Evolutionary conservation across 2,113 vertebrate species (phyloP).

Genomic region (Sterrhoptilus dennistouni): DNA sequence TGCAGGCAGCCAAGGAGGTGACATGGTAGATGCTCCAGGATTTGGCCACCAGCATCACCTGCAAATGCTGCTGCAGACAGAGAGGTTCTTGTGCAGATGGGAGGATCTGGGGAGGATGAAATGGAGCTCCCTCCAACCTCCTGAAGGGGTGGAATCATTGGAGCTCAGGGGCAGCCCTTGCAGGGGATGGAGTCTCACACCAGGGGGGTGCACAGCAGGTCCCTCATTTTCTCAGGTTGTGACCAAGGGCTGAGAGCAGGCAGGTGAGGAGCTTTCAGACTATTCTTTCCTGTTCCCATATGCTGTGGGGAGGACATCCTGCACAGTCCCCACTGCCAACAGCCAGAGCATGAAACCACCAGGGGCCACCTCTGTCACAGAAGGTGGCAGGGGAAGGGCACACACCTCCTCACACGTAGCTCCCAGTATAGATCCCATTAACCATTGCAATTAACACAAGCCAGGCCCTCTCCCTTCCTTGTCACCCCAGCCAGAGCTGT

Average conservation of each 20-base stretch:
- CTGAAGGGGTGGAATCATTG: neutral
- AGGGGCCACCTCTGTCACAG: fast-evolving
- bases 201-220: fast-evolving
- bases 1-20: neutral
- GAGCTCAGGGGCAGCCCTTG: neutral
- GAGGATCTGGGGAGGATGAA: neutral
- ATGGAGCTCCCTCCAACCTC: neutral
- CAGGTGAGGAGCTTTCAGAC: neutral
- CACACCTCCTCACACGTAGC: fast-evolving
- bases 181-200: neutral
- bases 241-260: neutral
- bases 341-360: fast-evolving
- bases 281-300: neutral
- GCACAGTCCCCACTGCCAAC: neutral
- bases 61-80: fast-evolving
- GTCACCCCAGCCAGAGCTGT: neutral
- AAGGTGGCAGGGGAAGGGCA: neutral
- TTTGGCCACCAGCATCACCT: neutral
- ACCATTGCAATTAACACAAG: slow-evolving; percentile 61
- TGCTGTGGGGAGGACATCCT: fast-evolving
- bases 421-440: slow-evolving; percentile 66
- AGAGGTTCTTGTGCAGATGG: fast-evolving
- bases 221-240: neutral
- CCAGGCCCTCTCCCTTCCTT: neutral
- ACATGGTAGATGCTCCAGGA: neutral